Base-by-base conservation (phyloP, 2,797 vertebrate species). In the Neomorphus geoffroyi region DNA sequence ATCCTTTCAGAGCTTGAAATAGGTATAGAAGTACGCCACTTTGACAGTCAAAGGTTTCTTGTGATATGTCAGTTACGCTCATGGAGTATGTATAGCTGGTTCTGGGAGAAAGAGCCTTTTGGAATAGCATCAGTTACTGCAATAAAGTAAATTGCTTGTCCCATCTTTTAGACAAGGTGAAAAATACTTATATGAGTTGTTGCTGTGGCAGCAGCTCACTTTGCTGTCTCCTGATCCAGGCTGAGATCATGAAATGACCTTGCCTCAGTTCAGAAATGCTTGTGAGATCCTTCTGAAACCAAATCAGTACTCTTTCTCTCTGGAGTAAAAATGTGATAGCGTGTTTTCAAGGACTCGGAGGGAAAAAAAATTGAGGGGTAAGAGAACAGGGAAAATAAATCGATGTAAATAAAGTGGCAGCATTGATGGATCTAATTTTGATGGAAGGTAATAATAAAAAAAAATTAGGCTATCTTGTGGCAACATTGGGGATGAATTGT, bases 231-330 rank as follows among this genome's bases (percentile, higher is more conserved):
- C 69, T 58, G 64, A 91, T 77, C 75, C 65, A 64, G 80, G 79
- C 71, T 86, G 90, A 95, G 87, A 86, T 92, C 39, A 54, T 91
- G 80, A 91, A 66, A 86, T 91, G 80, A 94, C 90, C 80, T 86
- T 91, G 65, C 88, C 64, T 95, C 54, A 64, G 67, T 77, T 91
- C 92, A 91, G 81, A 94, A 96, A 92, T 9, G 18, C 67, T 67
- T 71, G 7, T 62, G 75, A 93, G 69, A 70, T 93, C 61, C 53
- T 91, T 86, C 85, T 9, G 22, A 94, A 94, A 57, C 53, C 75
- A 80, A 86, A 83, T 81, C 57, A 43, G 46, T 88, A 21, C 61
- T 56, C n/a, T 61, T 19, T 60, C 21, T 69, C 19, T 89, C 82
- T 86, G 45, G 90, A 64, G 26, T 80, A 30, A 57, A 77, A 78